These are phyloP conservation scores for Atrichornis clamosus DNA, from an alignment of 2,113 vertebrate species.

Conservation along the genomic window DNA sequence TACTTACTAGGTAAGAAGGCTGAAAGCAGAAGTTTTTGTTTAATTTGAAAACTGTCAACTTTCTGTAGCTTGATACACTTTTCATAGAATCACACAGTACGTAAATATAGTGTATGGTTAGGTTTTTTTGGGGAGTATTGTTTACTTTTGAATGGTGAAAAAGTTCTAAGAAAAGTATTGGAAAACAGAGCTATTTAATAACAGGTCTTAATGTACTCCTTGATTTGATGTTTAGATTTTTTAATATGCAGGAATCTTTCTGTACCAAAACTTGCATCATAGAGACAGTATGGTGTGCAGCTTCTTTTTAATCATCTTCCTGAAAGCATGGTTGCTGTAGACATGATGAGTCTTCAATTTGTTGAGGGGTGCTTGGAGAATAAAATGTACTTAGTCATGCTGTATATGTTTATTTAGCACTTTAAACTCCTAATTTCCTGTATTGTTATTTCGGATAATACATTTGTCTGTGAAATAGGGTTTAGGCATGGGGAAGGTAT, in stretches of 20 bases:
- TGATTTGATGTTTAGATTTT: background rate
- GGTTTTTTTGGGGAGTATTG: background rate
- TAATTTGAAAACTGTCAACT: background rate
- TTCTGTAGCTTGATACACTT: background rate
- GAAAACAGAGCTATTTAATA: background rate
- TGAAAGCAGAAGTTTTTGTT: background rate
- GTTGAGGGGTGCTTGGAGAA: background rate
- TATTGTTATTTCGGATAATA: background rate
- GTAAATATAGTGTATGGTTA: background rate
- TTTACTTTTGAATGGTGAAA: background rate
- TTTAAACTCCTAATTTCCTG: background rate
- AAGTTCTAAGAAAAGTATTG: background rate
- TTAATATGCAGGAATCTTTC: background rate
- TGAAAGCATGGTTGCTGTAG: background rate
- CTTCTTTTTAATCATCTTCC: background rate
- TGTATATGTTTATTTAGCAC: background rate
- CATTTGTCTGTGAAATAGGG: background rate
- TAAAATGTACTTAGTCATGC: background rate
- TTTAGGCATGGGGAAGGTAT: background rate
- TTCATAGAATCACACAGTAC: background rate
- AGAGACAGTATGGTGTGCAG: background rate
- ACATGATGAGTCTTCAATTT: background rate
- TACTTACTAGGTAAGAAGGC: background rate
- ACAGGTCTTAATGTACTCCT: background rate
- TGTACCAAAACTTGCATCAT: background rate